A percentile compares a stretch with the other conserved stretches of the same genome.
phyloP scores from a whole-genome alignment of 2,113 vertebrate species.

The Jacana jacana region DNA sequence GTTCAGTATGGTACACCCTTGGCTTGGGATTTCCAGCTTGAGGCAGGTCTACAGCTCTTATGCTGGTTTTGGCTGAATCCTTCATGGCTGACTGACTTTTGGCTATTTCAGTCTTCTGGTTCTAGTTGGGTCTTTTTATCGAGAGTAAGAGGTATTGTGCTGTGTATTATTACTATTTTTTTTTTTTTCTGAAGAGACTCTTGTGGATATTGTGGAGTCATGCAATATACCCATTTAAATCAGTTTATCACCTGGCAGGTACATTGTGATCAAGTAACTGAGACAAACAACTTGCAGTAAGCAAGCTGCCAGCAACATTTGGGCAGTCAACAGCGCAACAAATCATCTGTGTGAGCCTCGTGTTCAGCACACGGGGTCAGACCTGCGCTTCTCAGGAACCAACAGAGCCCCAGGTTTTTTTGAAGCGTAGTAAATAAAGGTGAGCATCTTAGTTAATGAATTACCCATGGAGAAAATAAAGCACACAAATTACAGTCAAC shows the following conservation, averaged over 20 bases:
- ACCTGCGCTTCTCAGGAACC: neutral
- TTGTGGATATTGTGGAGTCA: neutral
- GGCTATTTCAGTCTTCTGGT: neutral
- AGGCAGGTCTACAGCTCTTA: neutral
- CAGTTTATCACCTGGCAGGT: neutral
- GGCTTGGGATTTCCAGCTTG: neutral
- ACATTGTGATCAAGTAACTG: neutral
- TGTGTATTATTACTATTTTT: neutral
- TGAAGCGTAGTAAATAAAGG: neutral
- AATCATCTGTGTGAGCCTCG: neutral
- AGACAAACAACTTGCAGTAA: neutral
- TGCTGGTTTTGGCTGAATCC: neutral
- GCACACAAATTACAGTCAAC: neutral
- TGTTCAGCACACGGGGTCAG: neutral
- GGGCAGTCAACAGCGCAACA: neutral
- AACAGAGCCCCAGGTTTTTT: neutral
- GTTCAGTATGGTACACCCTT: neutral
- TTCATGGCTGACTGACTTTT: neutral
- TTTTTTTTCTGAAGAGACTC: neutral
- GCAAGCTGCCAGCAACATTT: neutral
- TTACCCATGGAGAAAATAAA: constrained; percentile 32
- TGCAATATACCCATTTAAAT: neutral
- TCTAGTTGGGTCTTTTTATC: neutral
- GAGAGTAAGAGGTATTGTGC: neutral
- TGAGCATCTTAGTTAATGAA: neutral